Evolutionary conservation across 2,888 invertebrate genomes (phyloP).

Genomic region (Melipona beecheii): DNA sequence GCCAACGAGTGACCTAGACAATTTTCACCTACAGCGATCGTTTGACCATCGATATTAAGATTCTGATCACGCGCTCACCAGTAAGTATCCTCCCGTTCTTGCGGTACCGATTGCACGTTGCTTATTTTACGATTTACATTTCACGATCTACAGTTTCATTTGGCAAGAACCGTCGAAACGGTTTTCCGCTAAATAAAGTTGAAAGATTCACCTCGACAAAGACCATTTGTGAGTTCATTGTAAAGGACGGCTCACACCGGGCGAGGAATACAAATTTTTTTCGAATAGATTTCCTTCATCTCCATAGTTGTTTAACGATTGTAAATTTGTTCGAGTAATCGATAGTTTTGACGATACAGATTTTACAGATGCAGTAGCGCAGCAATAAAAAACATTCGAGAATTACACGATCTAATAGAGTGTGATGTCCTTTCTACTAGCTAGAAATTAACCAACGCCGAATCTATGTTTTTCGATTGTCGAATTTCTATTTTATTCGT

Average conservation of each 20-base stretch:
- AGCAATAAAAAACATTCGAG: not conserved
- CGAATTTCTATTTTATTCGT: not conserved
- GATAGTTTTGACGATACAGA: not conserved
- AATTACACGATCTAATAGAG: not conserved
- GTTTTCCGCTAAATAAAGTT: too few species aligned
- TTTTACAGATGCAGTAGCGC: not conserved
- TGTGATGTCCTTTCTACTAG: not conserved
- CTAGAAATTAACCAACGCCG: not conserved
- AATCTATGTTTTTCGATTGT: conserved; percentile 8
- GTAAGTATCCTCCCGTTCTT: conserved; percentile 60
- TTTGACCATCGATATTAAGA: conserved; percentile 38
- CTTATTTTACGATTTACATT: conserved; percentile 26
- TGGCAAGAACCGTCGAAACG: not conserved
- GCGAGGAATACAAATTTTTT: not conserved
- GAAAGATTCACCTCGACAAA: not conserved
- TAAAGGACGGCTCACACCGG: not conserved
- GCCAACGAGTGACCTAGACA: conserved; percentile 31
- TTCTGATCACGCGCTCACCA: conserved; percentile 58
- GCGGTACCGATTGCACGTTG: conserved; percentile 48
- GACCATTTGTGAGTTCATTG: too few species aligned
- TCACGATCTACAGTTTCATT: not conserved
- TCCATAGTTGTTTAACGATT: not conserved
- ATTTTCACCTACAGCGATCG: conserved; percentile 60
- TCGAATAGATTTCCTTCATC: not conserved
- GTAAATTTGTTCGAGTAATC: not conserved